phyloP scores from a whole-genome alignment of 53 echinoderm and acorn worm genomes.

The Stichopus horrens region DNA sequence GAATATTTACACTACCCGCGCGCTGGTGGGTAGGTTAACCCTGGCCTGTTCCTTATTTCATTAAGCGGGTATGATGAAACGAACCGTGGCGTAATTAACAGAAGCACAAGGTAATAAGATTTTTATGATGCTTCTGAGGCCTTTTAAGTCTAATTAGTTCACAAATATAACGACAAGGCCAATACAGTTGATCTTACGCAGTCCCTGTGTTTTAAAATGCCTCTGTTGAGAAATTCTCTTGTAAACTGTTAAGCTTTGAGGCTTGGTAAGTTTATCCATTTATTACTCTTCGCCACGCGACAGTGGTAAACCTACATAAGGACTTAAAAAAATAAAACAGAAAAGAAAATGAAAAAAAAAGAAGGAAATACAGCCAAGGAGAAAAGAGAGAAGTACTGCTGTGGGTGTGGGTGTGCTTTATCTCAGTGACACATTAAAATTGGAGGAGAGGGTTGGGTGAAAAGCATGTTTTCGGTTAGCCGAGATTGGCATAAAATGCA shows the following conservation, averaged over 20 bases:
- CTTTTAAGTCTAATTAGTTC: conserved; percentile 38
- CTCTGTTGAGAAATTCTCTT: background rate
- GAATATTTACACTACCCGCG: no score
- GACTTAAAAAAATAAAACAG: background rate
- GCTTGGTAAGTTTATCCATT: conserved; percentile 3
- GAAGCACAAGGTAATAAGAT: background rate
- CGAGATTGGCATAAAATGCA: conserved; percentile 18
- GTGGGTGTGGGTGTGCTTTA: conserved; percentile 26
- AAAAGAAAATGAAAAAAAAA: no score
- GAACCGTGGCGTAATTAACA: conserved; percentile 17
- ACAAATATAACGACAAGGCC: conserved; percentile 21
- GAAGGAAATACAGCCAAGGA: no score
- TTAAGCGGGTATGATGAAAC: conserved; percentile 22
- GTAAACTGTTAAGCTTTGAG: background rate
- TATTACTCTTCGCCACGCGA: conserved; percentile 36
- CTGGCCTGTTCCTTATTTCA: conserved; percentile 5
- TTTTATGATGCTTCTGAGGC: conserved; percentile 29
- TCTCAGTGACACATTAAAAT: conserved; percentile 1
- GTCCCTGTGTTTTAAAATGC: conserved; percentile 8
- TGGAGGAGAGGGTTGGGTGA: background rate
- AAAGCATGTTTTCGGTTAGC: conserved; percentile 3
- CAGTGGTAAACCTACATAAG: background rate
- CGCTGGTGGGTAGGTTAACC: no score
- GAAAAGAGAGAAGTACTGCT: no score
- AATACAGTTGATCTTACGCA: conserved; percentile 7